phyloP scores from a whole-genome alignment of 2,113 vertebrate genomes.

The Oenanthe melanoleuca region DNA sequence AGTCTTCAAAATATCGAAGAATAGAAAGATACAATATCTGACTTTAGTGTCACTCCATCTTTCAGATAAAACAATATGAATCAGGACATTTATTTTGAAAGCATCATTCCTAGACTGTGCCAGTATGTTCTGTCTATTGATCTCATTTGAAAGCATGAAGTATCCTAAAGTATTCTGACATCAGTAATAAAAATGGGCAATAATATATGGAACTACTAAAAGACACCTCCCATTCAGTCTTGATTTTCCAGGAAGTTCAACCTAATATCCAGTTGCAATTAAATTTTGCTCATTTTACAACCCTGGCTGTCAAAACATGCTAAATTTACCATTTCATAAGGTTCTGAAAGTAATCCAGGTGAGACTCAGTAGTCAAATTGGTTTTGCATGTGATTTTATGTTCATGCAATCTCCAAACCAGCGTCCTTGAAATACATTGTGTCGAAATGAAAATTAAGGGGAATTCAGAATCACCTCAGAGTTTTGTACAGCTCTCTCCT shows the following conservation, averaged over 20 bases:
- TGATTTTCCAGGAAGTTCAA: slow-evolving; percentile 1
- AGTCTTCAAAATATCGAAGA: background rate
- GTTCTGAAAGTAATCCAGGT: slow-evolving; percentile 18
- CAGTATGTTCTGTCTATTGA: background rate
- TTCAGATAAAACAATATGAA: background rate
- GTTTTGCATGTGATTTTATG: background rate
- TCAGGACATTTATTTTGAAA: background rate
- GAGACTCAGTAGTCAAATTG: background rate
- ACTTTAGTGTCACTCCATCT: background rate
- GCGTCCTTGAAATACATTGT: background rate
- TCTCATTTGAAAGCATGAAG: background rate
- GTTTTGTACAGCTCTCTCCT: background rate
- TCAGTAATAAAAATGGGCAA: background rate
- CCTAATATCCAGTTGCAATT: background rate
- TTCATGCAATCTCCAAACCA: background rate
- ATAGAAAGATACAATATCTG: background rate
- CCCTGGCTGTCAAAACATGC: background rate
- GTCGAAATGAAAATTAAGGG: background rate
- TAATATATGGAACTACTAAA: background rate
- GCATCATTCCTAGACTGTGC: background rate
- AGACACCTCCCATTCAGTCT: background rate
- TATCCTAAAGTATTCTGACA: background rate
- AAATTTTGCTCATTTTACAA: background rate
- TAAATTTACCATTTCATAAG: slow-evolving; percentile 19
- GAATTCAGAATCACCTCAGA: background rate